These are phyloP conservation scores for Drosophila nigritarsus DNA, from an alignment of 2,888 invertebrate species.

Conservation along the genomic window DNA sequence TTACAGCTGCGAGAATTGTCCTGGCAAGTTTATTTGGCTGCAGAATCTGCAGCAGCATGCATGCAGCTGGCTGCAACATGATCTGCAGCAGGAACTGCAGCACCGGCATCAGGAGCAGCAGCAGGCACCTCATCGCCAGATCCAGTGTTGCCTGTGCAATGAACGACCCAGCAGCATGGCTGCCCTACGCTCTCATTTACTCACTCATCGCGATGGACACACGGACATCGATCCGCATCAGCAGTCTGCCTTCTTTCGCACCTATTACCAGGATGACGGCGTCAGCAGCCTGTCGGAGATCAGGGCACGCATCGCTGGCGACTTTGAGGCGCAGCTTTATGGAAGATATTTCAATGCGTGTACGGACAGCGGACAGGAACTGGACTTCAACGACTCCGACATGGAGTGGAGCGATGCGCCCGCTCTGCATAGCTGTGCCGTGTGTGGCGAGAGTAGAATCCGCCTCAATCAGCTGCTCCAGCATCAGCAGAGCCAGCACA, in stretches of 20 bases:
- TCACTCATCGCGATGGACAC: conserved; percentile 65
- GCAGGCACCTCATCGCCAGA: not conserved
- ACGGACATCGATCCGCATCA: conserved; percentile 64
- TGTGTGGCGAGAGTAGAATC: conserved; percentile 67
- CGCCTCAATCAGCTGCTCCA: conserved; percentile 65
- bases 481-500: conserved; percentile 76
- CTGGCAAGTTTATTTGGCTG: conserved; percentile 82
- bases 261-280: conserved; percentile 40
- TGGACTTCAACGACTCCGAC: conserved; percentile 81
- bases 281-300: conserved; percentile 43
- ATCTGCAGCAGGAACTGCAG: conserved; percentile 12
- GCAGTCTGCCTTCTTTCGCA: conserved; percentile 59
- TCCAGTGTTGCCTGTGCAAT: conserved; percentile 73
- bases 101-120: conserved; percentile 46
- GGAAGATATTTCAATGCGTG: conserved; percentile 81
- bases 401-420: conserved; percentile 49
- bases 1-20: conserved; percentile 78
- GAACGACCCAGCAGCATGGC: conserved; percentile 53
- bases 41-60: conserved; percentile 80
- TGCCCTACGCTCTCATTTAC: conserved; percentile 70
- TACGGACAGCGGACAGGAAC: conserved; percentile 79
- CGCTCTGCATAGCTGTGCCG: conserved; percentile 63
- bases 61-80: conserved; percentile 47
- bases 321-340: conserved; percentile 67
- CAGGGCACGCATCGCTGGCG: conserved; percentile 51